phyloP scores from a whole-genome alignment of 2,888 invertebrate genomes.

The Choreutis nemorana region DNA sequence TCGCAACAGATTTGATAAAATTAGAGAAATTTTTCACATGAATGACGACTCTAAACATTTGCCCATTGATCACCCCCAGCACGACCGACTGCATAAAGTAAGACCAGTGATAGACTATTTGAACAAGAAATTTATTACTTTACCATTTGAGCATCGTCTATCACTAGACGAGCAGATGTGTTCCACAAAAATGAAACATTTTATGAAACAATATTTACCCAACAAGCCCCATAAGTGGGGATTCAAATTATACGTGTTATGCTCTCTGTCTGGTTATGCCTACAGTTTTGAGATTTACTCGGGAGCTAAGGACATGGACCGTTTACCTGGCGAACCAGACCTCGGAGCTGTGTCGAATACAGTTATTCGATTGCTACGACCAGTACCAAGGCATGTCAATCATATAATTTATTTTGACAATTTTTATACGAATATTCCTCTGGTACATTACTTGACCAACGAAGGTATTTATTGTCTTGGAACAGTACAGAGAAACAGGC shows the following conservation, averaged over 20 bases:
- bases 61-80: constrained; percentile 14
- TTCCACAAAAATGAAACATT: constrained; percentile 12
- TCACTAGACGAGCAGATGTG: constrained; percentile 8
- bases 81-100: constrained; percentile 20
- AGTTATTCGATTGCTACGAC: constrained; percentile 11
- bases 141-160: constrained; percentile 11
- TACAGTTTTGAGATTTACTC: constrained; percentile 18
- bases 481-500: constrained; percentile 22
- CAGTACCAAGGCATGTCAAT: constrained; percentile 14
- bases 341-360: constrained; percentile 9
- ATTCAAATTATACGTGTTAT: constrained; percentile 16
- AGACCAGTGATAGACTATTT: constrained; percentile 18
- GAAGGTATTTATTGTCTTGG: constrained; percentile 18
- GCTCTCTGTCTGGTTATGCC: constrained; percentile 16
- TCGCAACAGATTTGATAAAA: constrained; percentile 17
- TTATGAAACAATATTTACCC: constrained; percentile 15
- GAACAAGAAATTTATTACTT: constrained; percentile 9
- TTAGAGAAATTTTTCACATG: constrained; percentile 8
- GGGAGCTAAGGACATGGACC: constrained; percentile 12
- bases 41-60: constrained; percentile 12
- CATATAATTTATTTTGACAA: constrained; percentile 8
- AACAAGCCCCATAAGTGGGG: constrained; percentile 21
- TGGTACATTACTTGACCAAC: constrained; percentile 4
- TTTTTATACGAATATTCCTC: constrained; percentile 6
- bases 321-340: constrained; percentile 15